Evolutionary conservation across 2,797 vertebrate species (phyloP).

Genomic region (Capromys pilorides): DNA sequence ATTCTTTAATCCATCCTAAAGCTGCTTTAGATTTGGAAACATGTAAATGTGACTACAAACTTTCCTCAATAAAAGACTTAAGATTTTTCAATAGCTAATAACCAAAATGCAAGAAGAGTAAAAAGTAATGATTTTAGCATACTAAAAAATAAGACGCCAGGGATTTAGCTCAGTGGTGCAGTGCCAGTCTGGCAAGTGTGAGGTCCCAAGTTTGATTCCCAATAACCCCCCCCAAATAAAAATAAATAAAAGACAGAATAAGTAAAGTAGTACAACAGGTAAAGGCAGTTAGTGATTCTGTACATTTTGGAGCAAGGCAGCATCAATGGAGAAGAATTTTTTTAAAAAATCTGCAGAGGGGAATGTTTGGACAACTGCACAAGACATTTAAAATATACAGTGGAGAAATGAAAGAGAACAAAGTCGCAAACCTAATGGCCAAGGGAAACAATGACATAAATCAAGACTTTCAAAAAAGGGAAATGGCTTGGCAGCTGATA

Average conservation of each 20-base stretch:
- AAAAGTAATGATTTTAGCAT: not conserved
- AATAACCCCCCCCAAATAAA: no score
- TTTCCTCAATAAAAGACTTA: not conserved
- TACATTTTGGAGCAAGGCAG: not conserved
- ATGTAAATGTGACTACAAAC: not conserved
- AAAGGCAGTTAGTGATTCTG: not conserved
- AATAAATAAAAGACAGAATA: not conserved
- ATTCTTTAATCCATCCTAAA: not conserved
- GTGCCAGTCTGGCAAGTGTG: no score
- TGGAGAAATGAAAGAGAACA: not conserved
- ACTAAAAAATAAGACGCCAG: not conserved
- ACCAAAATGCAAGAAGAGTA: not conserved
- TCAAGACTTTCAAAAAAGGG: constrained; percentile 24
- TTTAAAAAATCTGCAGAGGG: not conserved
- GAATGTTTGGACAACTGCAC: not conserved
- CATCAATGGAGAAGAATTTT: not conserved
- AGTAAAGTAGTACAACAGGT: not conserved
- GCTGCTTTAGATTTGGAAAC: constrained; percentile 1
- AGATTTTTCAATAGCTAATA: constrained; percentile 11
- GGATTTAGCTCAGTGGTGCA: no score
- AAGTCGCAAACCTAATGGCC: not conserved
- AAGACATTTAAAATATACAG: not conserved
- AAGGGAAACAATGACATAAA: constrained; percentile 3
- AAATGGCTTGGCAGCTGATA: not conserved
- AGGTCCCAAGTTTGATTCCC: no score